Evolutionary conservation across 2,797 vertebrate genomes (phyloP).

Genomic region (Halcyon leucocephala): DNA sequence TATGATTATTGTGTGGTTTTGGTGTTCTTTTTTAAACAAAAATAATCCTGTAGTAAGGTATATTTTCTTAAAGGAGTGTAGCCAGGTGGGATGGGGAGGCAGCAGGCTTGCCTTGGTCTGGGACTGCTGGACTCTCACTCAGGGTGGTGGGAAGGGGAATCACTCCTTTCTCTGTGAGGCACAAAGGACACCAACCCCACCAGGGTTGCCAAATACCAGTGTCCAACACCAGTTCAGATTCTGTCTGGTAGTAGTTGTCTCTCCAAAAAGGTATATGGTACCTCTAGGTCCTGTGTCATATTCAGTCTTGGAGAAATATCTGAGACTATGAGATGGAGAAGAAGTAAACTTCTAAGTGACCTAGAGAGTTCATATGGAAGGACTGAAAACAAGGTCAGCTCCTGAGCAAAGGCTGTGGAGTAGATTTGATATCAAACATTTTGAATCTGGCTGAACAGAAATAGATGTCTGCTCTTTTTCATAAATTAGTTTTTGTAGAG

Average conservation of each 20-base stretch:
- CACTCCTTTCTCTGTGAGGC: rapidly evolving
- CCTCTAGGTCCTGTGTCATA: neutral
- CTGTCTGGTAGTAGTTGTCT: neutral
- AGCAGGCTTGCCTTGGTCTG: neutral
- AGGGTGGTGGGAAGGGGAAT: neutral
- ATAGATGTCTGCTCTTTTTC: neutral
- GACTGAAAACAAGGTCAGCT: neutral
- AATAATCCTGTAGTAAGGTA: neutral
- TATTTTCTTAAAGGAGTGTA: neutral
- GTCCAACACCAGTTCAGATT: neutral
- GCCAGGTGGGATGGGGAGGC: too few species aligned
- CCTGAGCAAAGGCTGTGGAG: neutral
- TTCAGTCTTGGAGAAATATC: neutral
- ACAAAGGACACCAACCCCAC: neutral
- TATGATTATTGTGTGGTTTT: neutral
- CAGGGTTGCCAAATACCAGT: neutral
- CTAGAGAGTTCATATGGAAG: neutral
- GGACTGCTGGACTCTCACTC: neutral
- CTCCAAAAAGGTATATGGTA: neutral
- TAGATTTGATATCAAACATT: neutral
- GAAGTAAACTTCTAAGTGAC: neutral
- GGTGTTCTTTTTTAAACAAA: neutral
- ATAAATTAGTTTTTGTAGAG: neutral
- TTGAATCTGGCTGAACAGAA: neutral
- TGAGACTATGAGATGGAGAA: neutral